Conservation (phyloP, 1,140 invertebrate species). For the Paralvinella palmiformis region DNA sequence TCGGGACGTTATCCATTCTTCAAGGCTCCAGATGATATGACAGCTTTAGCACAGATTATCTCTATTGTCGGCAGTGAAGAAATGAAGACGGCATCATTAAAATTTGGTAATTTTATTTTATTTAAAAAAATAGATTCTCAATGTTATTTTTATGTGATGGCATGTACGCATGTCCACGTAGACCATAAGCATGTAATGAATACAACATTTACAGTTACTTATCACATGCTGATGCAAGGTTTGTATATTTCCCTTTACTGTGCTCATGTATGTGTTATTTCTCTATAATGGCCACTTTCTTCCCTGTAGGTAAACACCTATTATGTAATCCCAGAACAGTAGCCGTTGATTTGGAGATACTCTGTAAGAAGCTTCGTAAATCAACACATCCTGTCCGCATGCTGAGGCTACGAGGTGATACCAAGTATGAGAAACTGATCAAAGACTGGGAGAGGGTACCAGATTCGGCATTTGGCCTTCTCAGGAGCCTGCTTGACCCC, state of each 20-base stretch:
- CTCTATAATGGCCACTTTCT: too few species aligned
- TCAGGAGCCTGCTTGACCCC: slow-evolving; percentile 41
- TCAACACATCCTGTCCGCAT: neutral
- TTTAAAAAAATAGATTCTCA: too few species aligned
- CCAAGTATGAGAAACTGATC: neutral
- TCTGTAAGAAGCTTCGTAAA: slow-evolving; percentile 28
- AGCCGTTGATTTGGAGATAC: slow-evolving; percentile 51
- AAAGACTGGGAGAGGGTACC: slow-evolving; percentile 21
- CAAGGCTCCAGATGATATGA: slow-evolving; percentile 70
- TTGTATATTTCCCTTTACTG: too few species aligned
- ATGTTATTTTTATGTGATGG: too few species aligned
- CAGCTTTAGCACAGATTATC: slow-evolving; percentile 75
- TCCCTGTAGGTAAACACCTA: slow-evolving; percentile 52
- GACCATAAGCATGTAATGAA: too few species aligned
- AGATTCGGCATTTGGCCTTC: slow-evolving; percentile 40
- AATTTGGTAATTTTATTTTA: too few species aligned
- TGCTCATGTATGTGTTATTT: too few species aligned
- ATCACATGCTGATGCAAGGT: too few species aligned
- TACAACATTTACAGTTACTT: too few species aligned
- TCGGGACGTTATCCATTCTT: slow-evolving; percentile 79
- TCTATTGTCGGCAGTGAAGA: slow-evolving; percentile 68
- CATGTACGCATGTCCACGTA: too few species aligned
- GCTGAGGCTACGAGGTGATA: neutral
- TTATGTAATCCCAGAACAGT: slow-evolving; percentile 54
- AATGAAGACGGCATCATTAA: slow-evolving; percentile 62